Evolutionary conservation across 2,888 invertebrate species (phyloP), one percentile per base, ranked within the genome.

Genomic region (Mactromeris polynyma): DNA sequence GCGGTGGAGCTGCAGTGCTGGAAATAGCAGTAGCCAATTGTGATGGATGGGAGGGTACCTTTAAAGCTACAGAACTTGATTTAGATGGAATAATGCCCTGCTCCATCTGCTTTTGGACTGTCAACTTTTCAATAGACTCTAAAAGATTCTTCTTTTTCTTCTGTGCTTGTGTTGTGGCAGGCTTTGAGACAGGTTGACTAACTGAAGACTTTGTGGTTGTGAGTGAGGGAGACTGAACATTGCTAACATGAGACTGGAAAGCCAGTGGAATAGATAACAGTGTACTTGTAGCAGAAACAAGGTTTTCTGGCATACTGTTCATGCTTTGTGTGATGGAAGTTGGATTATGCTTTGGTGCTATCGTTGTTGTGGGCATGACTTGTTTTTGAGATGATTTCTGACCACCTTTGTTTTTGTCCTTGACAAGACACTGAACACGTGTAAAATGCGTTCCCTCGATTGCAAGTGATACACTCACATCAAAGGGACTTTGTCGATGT

Each of bases 361-460:
- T 14, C 0, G 9, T 78, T 11, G 38, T 21, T 9, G 77, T 33
- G 19, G 82, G 73, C n/a, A 46, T 64, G 17, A 58, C 36, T 33
- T 86, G 86, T 17, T 69, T 58, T 40, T 81, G 85, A 7, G 26
- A 21, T 26, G 83, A 31, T 69, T 79, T 87, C 46, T 78, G 80
- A n/a, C 83, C 33, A 79, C 42, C 42, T 69, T 87, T 88, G n/a
- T 19, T 54, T 90, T 94, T 94, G 2, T 92, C 93, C 85, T 93
- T 93, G 14, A 91, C 88, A n/a, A 94, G 86, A 69, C 93, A 94
- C 33, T 89, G 91, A 19, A 95, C 93, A 78, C 94, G 88, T 7
- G 91, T 89, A 81, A 95, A 94, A 83, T 93, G 90, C 83, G 90
- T 93, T 33, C 94, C 95, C 83, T 95, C 95, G 26, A 95, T 94